phyloP scores from a whole-genome alignment of 2,888 invertebrate genomes.

The Tenthredo livida region DNA sequence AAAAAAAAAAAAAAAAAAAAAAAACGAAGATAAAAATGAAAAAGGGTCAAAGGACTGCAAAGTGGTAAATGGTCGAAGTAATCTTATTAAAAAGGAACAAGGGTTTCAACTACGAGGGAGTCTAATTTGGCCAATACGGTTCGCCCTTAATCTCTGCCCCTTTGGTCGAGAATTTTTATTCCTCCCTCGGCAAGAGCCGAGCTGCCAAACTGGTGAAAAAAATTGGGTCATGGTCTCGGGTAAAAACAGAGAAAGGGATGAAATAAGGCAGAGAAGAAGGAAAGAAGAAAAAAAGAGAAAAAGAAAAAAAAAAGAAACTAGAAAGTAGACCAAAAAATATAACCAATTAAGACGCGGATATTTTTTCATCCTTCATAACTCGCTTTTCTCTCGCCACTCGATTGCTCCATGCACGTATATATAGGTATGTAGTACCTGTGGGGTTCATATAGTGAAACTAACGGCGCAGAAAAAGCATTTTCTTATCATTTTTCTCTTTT shows the following conservation, averaged over 20 bases:
- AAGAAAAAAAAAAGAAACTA: not conserved
- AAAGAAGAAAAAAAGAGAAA: not conserved
- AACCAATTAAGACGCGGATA: conserved; percentile 28
- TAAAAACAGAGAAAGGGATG: not conserved
- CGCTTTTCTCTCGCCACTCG: not conserved
- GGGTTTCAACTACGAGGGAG: conserved; percentile 7
- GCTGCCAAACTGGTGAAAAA: not conserved
- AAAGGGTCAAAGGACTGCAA: conserved; percentile 15
- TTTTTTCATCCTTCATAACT: not conserved
- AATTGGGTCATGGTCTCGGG: conserved; percentile 6
- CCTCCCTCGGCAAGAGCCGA: not conserved
- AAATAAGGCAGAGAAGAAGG: not conserved
- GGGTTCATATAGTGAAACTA: not conserved
- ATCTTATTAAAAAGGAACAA: conserved; percentile 37
- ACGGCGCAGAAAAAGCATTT: not conserved
- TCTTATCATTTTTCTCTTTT: not conserved
- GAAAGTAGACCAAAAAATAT: conserved; percentile 12
- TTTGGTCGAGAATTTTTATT: conserved; percentile 29
- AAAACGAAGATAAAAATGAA: not conserved
- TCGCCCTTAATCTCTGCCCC: conserved; percentile 27
- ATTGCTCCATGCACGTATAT: not conserved
- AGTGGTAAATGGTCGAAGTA: conserved; percentile 15
- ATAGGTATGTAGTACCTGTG: not conserved
- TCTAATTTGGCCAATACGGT: conserved; percentile 46
- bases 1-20: not conserved